These are phyloP conservation scores for Drosophila austrosaltans DNA, from an alignment of 2,888 invertebrate species.

Conservation along the genomic window DNA sequence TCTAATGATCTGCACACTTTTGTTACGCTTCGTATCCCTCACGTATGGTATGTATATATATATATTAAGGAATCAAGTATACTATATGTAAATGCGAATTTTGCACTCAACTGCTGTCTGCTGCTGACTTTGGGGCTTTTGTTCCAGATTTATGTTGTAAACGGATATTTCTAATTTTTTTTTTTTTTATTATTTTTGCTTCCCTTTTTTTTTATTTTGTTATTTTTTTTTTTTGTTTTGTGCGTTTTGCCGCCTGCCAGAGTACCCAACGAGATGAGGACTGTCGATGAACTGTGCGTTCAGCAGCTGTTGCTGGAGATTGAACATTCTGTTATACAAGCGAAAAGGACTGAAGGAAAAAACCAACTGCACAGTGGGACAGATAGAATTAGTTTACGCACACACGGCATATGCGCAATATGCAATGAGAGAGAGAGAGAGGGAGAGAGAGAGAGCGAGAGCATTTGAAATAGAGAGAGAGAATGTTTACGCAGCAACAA, in stretches of 20 bases:
- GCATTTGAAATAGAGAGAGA: conserved; percentile 15
- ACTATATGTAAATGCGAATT: background rate
- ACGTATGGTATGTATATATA: background rate
- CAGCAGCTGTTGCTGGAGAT: conserved; percentile 54
- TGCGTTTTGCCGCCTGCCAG: conserved; percentile 57
- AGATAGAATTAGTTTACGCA: conserved; percentile 45
- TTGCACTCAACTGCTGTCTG: conserved; percentile 6
- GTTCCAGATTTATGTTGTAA: conserved; percentile 20
- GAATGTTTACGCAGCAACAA: conserved; percentile 70
- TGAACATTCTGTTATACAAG: conserved; percentile 63
- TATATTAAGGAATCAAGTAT: background rate
- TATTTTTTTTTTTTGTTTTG: conserved; percentile 11
- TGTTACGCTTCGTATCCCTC: conserved; percentile 11
- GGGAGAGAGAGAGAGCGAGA: conserved; percentile 8
- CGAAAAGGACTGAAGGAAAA: background rate
- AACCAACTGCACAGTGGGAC: conserved; percentile 60
- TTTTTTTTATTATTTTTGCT: conserved; percentile 17
- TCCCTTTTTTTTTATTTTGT: no score
- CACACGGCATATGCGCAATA: conserved; percentile 73
- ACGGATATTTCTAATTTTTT: conserved; percentile 16
- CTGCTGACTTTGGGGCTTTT: conserved; percentile 13
- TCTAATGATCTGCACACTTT: conserved; percentile 32
- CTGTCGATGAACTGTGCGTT: conserved; percentile 72
- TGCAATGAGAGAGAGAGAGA: conserved; percentile 4
- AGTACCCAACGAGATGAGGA: conserved; percentile 64